phyloP scores from a whole-genome alignment of 1,140 invertebrate species.

The Adelges cooleyi region DNA sequence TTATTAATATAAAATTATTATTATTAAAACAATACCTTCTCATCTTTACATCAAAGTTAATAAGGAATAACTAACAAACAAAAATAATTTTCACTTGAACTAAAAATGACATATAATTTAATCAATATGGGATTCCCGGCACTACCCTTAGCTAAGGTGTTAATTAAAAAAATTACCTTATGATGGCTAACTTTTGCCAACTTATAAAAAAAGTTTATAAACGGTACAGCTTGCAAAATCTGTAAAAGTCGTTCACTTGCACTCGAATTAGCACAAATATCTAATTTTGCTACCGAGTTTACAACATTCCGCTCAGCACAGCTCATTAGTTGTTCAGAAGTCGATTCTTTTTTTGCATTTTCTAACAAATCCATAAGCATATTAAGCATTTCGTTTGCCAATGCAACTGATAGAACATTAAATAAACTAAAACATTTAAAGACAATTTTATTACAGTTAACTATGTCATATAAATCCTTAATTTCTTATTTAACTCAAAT shows the following conservation, averaged over 20 bases:
- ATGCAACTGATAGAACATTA: conserved; percentile 59
- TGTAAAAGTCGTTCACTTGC: conserved; percentile 55
- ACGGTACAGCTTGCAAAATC: conserved; percentile 48
- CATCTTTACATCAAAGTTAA: too few relatives aligned
- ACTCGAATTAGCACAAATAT: conserved; percentile 48
- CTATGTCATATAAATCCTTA: conserved; percentile 35
- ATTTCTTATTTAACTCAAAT: neutral
- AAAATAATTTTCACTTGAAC: too few relatives aligned
- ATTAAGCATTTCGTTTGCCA: conserved; percentile 59
- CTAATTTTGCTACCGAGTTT: conserved; percentile 42
- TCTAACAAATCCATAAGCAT: conserved; percentile 53
- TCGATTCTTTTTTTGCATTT: conserved; percentile 43
- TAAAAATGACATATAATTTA: too few relatives aligned
- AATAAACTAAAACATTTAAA: conserved; percentile 48
- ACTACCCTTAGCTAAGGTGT: too few relatives aligned
- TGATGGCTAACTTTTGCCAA: conserved; percentile 77
- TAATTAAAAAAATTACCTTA: conserved; percentile 57
- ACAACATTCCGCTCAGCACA: neutral
- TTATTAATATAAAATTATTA: too few relatives aligned
- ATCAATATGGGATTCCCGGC: too few relatives aligned
- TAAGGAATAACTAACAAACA: too few relatives aligned
- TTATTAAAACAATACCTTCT: too few relatives aligned
- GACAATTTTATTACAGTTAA: too few relatives aligned
- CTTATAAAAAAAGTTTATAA: conserved; percentile 73
- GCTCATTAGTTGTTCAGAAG: neutral